Base-by-base conservation (phyloP, 2,113 vertebrate species). In the Erythrocercus mccallii region DNA sequence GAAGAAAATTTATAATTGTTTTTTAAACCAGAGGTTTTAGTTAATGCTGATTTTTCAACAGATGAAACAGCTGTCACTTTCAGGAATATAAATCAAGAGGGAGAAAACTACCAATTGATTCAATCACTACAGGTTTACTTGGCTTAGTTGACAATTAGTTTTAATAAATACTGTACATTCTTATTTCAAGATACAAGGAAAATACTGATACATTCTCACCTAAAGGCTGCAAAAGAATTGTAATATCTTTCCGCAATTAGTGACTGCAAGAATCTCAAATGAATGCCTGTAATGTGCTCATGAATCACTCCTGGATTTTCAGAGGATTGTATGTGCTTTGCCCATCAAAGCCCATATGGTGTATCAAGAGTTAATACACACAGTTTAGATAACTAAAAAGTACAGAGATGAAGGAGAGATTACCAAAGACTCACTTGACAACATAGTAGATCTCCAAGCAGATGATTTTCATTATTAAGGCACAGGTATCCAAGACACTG, bases 381-480 rank as follows among this genome's bases (percentile, higher is more conserved):
- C 4, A 45, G 19, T 27, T 79, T n/a, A 31, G 11, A 38, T 35
- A 53, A 60, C 22, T 79, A 45, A 64, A 58, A 54, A 68, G 35
- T 38, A 82, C 20, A 85, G 37, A 31, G 50, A 90, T 6, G 20
- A 81, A 79, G 69, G 12, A 88, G 8, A 78, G n/a, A 66, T 35
- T 68, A 50, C 11, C 50, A 86, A 90, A 76, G 71, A 98, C 96
- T 97, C 97, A 99, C 99, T 99, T 98, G 97, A 98, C 99, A 50
- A 99, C 99, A 50, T 99, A 99, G 97, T 99, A 99, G 97, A 99
- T 99, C 98, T 99, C 99, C 95, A 99, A 98, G 83, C 99, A 99
- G 56, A 99, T 98, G 30, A 99, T 99, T 97, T 99, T 99, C 99
- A 99, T 99, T 81, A 99, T 99, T 69, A 99, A 99, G 58, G 99